A percentile compares a stretch with the other conserved stretches of the same genome.
Conservation (phyloP, 1,140 invertebrate genomes). For the Manduca sexta region DNA sequence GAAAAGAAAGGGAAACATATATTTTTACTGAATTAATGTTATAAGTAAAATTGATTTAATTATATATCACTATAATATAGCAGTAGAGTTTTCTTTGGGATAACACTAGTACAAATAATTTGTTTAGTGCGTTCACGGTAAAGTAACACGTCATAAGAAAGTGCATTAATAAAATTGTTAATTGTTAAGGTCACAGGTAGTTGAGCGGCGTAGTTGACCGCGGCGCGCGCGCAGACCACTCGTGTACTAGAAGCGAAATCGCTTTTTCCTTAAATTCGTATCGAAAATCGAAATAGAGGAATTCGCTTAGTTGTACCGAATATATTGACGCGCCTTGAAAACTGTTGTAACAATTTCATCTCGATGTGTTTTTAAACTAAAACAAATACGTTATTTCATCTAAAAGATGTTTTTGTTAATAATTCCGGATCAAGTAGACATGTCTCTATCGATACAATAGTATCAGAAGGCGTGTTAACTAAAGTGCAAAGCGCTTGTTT, state of each 20-base stretch:
- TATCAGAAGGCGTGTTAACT: constrained; percentile 30
- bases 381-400: constrained; percentile 9
- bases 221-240: constrained; percentile 58
- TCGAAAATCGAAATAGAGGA: constrained; percentile 51
- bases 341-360: constrained; percentile 2
- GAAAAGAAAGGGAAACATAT: neutral
- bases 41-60: neutral
- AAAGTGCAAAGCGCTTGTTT: constrained; percentile 31
- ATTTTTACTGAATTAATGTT: neutral
- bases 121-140: constrained; percentile 15
- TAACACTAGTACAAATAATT: constrained; percentile 1
- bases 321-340: constrained; percentile 21
- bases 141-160: constrained; percentile 58
- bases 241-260: constrained; percentile 66
- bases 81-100: neutral
- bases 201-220: constrained; percentile 48
- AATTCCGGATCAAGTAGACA: constrained; percentile 58
- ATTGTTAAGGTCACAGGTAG: constrained; percentile 64
- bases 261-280: constrained; percentile 50
- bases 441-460: constrained; percentile 68
- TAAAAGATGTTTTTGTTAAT: constrained; percentile 53
- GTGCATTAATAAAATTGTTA: constrained; percentile 69
- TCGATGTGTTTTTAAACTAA: constrained; percentile 20
- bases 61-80: neutral
- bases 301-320: constrained; percentile 63